Evolutionary conservation across 2,888 invertebrate species (phyloP), one percentile per base, ranked within the genome.

Genomic region (Rhorus exstirpatorius): DNA sequence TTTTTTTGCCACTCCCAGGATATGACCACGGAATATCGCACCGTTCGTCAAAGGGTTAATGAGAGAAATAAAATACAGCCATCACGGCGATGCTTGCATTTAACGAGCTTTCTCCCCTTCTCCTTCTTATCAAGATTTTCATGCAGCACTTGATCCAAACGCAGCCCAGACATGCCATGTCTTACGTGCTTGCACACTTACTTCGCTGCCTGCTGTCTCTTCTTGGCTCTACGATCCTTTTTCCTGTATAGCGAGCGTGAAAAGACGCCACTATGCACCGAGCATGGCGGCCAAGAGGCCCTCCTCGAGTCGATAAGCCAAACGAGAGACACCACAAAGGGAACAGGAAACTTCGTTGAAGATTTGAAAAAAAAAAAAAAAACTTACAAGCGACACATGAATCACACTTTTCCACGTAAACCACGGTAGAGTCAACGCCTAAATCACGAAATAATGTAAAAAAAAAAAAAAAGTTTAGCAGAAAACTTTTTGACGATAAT

Each of bases 251-350:
- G n/a, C n/a, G 49, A 61, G 72, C 81, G 19, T 14, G 58, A 35
- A 60, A 44, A 72, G 76, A 46, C 65, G 63, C 21, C 21, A 61
- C 68, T 49, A 35, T 68, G 35, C 49, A 35, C 35, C 55, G n/a
- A 19, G 65, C 76, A 44, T 77, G 55, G 21, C 44, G 65, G 60
- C 63, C 21, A 74, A 84, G 81, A 84, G 87, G 85, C 87, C 86
- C n/a, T 53, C n/a, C 84, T 86, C 81, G 84, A 89, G 87, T 88
- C 89, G 89, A 91, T 91, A 88, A 91, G 87, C 86, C 84, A 88
- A 91, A 89, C 88, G 86, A 24, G 17, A 74, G 86, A 84, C 85
- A 87, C 87, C 89, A 46, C 49, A 21, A 10, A n/a, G 26, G 12
- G 10, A n/a, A 41, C 86, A 82, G 78, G 86, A 84, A 88, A 89